phyloP scores from a whole-genome alignment of 1,140 invertebrate species.

The Neomicropteryx cornuta region DNA sequence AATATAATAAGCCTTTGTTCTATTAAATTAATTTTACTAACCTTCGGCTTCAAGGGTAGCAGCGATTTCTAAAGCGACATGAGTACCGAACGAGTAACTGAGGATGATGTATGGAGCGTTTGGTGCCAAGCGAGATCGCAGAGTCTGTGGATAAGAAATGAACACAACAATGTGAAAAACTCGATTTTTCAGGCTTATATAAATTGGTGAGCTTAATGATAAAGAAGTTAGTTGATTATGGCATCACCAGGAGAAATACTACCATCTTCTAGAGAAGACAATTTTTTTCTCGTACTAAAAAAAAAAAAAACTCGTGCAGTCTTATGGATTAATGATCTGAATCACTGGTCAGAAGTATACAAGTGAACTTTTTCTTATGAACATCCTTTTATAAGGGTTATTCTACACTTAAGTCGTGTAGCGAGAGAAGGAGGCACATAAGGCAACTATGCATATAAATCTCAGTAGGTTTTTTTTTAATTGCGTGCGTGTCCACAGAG shows the following conservation, averaged over 20 bases:
- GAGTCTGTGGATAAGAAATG: conserved; percentile 19
- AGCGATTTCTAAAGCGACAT: conserved; percentile 44
- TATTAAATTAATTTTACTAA: too few species aligned
- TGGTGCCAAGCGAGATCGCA: conserved; percentile 38
- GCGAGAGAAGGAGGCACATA: background rate
- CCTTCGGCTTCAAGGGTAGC: conserved; percentile 44
- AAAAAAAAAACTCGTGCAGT: too few species aligned
- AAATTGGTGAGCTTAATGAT: background rate
- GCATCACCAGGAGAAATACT: conserved; percentile 13
- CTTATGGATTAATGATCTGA: too few species aligned
- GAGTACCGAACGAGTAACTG: conserved; percentile 56
- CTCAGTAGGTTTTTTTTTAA: background rate
- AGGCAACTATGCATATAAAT: background rate
- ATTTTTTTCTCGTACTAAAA: too few species aligned
- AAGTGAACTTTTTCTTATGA: background rate
- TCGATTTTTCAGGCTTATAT: background rate
- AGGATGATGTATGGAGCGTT: conserved; percentile 46
- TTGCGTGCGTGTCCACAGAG: conserved; percentile 12
- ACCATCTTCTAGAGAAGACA: too few species aligned
- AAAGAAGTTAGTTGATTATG: conserved; percentile 19
- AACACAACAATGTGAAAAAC: background rate
- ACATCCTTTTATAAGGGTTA: background rate
- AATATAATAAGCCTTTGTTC: too few species aligned
- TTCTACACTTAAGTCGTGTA: background rate
- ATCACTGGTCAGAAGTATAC: background rate